A percentile compares a stretch with the other conserved stretches of the same genome.
Evolutionary conservation across 2,888 invertebrate species (phyloP).

Genomic region (Microplitis deprimator): DNA sequence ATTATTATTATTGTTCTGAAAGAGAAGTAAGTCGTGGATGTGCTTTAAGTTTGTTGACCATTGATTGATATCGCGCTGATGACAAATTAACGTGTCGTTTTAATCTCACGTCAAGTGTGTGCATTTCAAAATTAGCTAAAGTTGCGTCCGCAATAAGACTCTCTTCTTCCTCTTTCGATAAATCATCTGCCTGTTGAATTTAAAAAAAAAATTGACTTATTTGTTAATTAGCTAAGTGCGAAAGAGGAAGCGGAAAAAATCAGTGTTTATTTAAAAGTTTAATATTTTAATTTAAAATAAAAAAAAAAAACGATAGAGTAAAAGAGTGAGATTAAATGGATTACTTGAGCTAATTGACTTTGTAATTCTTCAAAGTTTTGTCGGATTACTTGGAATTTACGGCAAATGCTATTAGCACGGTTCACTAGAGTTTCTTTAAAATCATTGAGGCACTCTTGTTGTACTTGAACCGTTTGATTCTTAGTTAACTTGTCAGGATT

Average conservation of each 20-base stretch:
- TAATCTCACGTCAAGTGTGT: slow-evolving; percentile 77
- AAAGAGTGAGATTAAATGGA: slow-evolving; percentile 6
- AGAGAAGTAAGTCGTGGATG: slow-evolving; percentile 50
- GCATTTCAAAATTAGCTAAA: slow-evolving; percentile 72
- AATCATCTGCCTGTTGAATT: slow-evolving; percentile 66
- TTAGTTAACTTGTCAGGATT: slow-evolving; percentile 71
- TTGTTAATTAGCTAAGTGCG: too few relatives aligned
- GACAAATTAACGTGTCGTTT: slow-evolving; percentile 76
- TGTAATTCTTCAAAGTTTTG: slow-evolving; percentile 74
- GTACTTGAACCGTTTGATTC: slow-evolving; percentile 72
- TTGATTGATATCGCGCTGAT: slow-evolving; percentile 70
- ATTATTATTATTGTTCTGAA: slow-evolving; percentile 29
- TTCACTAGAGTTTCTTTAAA: slow-evolving; percentile 77
- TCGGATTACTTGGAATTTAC: slow-evolving; percentile 77
- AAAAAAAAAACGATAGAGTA: not conserved
- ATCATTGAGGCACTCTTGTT: slow-evolving; percentile 78
- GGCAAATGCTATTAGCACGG: slow-evolving; percentile 78
- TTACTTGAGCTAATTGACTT: slow-evolving; percentile 73
- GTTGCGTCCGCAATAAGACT: slow-evolving; percentile 74
- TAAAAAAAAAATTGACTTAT: not conserved
- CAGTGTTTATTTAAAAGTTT: not conserved
- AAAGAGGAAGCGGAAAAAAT: not conserved
- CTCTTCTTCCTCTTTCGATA: slow-evolving; percentile 76
- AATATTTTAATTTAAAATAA: slow-evolving; percentile 11
- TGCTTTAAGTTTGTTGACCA: slow-evolving; percentile 60